phyloP scores from a whole-genome alignment of 2,113 vertebrate genomes.

The Rattus rattus region DNA sequence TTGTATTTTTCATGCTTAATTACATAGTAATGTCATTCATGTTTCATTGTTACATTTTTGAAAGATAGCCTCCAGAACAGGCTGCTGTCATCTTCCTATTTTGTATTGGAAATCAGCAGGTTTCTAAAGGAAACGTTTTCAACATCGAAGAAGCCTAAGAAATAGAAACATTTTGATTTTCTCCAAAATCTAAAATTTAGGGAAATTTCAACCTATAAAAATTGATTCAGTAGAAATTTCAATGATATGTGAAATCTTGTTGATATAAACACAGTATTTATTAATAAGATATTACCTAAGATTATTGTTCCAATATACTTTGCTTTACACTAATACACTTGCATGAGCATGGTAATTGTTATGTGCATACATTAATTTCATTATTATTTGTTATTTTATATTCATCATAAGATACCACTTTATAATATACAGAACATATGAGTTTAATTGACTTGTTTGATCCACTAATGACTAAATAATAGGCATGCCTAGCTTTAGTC shows the following conservation, averaged over 20 bases:
- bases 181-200: neutral
- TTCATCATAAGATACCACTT: neutral
- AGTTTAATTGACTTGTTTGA: constrained; percentile 52
- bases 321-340: neutral
- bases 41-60: neutral
- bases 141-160: neutral
- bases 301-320: neutral
- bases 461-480: constrained; percentile 57
- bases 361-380: neutral
- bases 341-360: neutral
- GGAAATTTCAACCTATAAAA: neutral
- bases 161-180: neutral
- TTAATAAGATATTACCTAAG: no score
- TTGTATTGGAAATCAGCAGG: neutral
- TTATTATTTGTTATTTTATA: neutral
- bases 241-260: neutral
- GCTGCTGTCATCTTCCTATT: neutral
- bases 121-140: neutral
- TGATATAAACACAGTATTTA: neutral
- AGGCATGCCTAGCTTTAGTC: neutral
- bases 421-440: neutral
- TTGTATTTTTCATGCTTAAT: neutral
- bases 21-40: neutral
- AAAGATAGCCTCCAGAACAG: neutral
- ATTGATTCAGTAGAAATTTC: neutral